Evolutionary conservation across 2,888 invertebrate genomes (phyloP).

Genomic region (Rhimphoctona megacephalus): DNA sequence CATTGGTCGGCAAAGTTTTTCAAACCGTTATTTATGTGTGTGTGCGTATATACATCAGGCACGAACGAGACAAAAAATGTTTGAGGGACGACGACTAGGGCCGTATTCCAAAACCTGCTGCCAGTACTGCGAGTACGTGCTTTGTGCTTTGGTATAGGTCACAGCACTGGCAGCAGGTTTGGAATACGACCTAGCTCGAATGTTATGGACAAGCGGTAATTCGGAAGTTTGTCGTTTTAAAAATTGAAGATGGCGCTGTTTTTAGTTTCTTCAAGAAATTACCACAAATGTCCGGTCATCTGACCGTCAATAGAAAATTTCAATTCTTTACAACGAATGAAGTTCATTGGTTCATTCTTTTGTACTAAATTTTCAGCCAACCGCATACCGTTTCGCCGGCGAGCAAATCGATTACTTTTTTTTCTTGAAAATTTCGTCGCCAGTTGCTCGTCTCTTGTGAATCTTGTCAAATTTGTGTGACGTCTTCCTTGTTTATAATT

Average conservation of each 20-base stretch:
- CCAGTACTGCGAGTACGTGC: no score
- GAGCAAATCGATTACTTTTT: conserved; percentile 76
- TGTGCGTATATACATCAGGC: neutral
- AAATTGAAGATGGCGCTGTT: neutral
- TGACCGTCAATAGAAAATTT: neutral
- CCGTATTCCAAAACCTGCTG: no score
- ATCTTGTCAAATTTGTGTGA: conserved; percentile 57
- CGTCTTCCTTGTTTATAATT: conserved; percentile 67
- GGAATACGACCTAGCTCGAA: neutral
- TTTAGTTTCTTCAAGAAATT: neutral
- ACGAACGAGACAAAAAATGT: neutral
- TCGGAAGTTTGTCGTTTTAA: neutral
- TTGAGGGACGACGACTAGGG: neutral
- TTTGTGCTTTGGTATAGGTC: no score
- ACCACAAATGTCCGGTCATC: neutral
- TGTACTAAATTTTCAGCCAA: conserved; percentile 65
- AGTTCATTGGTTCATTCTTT: conserved; percentile 69
- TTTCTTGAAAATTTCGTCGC: conserved; percentile 72
- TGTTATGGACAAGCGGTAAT: neutral
- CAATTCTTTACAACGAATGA: neutral
- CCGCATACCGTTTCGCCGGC: conserved; percentile 69
- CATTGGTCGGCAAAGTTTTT: conserved; percentile 19
- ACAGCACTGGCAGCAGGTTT: no score
- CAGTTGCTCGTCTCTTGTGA: conserved; percentile 46
- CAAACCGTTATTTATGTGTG: conserved; percentile 2